phyloP scores from a whole-genome alignment of 2,888 invertebrate species.

The Cephus rjabovi region DNA sequence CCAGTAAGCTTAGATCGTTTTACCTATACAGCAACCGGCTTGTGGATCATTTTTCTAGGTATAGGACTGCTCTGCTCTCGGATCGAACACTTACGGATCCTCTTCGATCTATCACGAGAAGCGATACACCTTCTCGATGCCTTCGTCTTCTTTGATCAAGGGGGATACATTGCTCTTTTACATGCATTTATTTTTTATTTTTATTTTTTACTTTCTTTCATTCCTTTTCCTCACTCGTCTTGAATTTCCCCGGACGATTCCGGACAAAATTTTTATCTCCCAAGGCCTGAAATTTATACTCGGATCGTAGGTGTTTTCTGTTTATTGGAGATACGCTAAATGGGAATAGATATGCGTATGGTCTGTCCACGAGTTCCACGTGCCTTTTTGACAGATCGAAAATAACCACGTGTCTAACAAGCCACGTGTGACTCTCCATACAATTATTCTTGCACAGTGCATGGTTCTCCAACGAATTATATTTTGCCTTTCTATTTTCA shows the following conservation, averaged over 20 bases:
- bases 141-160: not conserved
- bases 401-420: too few species aligned
- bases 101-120: not conserved
- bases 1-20: not conserved
- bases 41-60: not conserved
- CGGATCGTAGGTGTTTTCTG: not conserved
- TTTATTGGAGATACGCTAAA: not conserved
- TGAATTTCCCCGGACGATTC: not conserved
- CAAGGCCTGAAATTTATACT: not conserved
- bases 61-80: slow-evolving; percentile 2
- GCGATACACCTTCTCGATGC: not conserved
- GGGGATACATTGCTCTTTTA: not conserved
- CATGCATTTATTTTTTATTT: not conserved
- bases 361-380: too few species aligned
- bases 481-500: too few species aligned
- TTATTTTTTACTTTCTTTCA: not conserved
- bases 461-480: too few species aligned
- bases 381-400: too few species aligned
- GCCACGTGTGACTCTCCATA: too few species aligned
- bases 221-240: not conserved
- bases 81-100: not conserved
- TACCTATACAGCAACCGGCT: not conserved
- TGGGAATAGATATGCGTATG: not conserved
- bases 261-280: not conserved
- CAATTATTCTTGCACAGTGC: too few species aligned